Evolutionary conservation across 2,888 invertebrate species (phyloP).

Genomic region (Antheraea assamensis): DNA sequence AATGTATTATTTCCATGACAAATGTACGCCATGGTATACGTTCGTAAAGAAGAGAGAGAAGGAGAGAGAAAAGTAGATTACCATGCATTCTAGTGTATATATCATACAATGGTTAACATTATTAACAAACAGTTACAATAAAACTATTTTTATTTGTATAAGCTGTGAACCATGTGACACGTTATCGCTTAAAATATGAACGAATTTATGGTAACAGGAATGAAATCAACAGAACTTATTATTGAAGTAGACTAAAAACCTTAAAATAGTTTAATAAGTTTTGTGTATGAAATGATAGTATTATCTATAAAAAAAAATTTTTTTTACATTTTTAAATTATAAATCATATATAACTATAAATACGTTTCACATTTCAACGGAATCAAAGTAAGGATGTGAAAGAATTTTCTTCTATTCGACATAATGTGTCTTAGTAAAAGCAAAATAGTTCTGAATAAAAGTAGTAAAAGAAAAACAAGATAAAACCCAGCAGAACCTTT

Average conservation of each 20-base stretch:
- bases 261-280: background rate
- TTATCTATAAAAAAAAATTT: background rate
- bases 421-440: background rate
- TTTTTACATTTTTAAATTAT: no score
- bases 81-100: no score
- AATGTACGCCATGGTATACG: no score
- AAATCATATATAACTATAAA: background rate
- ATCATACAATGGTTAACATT: background rate
- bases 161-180: background rate
- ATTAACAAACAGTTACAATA: background rate
- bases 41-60: no score
- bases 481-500: slow-evolving; percentile 1
- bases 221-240: background rate
- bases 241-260: background rate
- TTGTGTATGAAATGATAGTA: background rate
- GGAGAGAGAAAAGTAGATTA: no score
- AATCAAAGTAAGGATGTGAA: background rate
- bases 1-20: no score
- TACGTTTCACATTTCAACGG: background rate
- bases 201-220: background rate
- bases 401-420: background rate
- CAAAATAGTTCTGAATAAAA: background rate
- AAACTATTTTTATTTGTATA: background rate
- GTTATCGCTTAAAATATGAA: background rate
- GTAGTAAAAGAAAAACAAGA: slow-evolving; percentile 15